Evolutionary conservation across 1,140 invertebrate species (phyloP).

Genomic region (Nasonia vitripennis): DNA sequence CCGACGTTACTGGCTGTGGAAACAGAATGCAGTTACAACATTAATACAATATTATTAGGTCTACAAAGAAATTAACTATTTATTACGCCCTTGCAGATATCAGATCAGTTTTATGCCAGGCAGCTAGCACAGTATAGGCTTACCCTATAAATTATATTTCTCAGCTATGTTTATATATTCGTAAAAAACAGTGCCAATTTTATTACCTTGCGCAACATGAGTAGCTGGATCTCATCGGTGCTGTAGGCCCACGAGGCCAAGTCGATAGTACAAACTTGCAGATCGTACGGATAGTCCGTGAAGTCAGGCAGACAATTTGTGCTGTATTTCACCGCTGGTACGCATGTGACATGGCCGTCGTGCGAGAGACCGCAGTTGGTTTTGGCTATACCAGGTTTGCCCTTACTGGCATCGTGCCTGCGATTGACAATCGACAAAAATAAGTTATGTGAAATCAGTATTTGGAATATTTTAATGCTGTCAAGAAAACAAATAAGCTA

Average conservation of each 20-base stretch:
- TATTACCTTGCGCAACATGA: not conserved
- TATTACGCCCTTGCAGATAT: too few relatives aligned
- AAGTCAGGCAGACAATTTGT: conserved; percentile 60
- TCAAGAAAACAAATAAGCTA: conserved; percentile 47
- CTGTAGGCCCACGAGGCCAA: conserved; percentile 75
- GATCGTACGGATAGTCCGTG: conserved; percentile 68
- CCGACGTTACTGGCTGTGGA: not conserved
- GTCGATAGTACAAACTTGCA: conserved; percentile 63
- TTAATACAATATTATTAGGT: not conserved
- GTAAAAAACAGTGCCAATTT: too few relatives aligned
- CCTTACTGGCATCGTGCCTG: conserved; percentile 52
- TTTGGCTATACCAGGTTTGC: conserved; percentile 42
- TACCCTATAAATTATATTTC: too few relatives aligned
- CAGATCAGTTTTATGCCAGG: too few relatives aligned
- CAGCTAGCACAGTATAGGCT: too few relatives aligned
- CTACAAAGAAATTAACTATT: too few relatives aligned
- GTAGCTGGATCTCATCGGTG: conserved; percentile 73
- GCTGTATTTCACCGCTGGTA: conserved; percentile 50
- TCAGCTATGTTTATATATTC: too few relatives aligned
- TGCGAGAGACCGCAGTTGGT: conserved; percentile 55
- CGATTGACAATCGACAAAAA: not conserved
- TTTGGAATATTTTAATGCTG: conserved; percentile 35
- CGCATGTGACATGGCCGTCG: conserved; percentile 56
- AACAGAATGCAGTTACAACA: not conserved
- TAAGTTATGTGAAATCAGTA: not conserved